Conservation (phyloP, 2,888 invertebrate genomes). For the Drosophila seclusa region DNA sequence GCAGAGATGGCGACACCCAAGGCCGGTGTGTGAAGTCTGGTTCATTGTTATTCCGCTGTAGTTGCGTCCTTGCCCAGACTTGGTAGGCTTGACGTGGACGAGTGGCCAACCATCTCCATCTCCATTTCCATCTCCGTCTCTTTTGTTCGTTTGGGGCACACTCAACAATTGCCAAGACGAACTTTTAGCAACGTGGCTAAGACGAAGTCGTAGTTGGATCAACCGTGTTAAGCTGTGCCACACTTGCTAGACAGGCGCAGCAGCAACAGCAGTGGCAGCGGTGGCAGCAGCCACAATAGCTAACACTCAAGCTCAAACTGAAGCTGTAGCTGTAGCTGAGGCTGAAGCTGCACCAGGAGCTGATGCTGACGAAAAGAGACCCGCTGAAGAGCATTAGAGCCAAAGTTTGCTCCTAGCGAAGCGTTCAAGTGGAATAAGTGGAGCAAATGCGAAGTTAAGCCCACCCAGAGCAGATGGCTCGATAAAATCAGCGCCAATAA, state of each 20-base stretch:
- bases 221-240: conserved; percentile 34
- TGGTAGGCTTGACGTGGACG: conserved; percentile 64
- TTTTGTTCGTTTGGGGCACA: conserved; percentile 18
- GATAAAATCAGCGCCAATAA: conserved; percentile 19
- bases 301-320: conserved; percentile 6
- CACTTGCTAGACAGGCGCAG: conserved; percentile 24
- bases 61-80: conserved; percentile 40
- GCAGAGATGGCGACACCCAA: background rate
- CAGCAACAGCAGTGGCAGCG: background rate
- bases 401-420: conserved; percentile 70
- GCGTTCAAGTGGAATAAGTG: conserved; percentile 72
- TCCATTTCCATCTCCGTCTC: background rate
- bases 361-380: conserved; percentile 21
- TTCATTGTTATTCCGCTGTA: conserved; percentile 54
- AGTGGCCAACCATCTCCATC: background rate
- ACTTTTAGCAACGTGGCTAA: conserved; percentile 32
- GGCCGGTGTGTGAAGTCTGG: conserved; percentile 18
- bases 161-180: conserved; percentile 42
- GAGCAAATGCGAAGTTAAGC: conserved; percentile 62
- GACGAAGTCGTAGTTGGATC: conserved; percentile 19
- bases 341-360: conserved; percentile 13
- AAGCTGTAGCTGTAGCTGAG: background rate
- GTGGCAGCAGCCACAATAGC: conserved; percentile 3
- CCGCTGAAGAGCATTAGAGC: conserved; percentile 53
- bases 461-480: conserved; percentile 7